Conservation (phyloP, 1,140 invertebrate genomes). For the Pogonomyrmex barbatus region DNA sequence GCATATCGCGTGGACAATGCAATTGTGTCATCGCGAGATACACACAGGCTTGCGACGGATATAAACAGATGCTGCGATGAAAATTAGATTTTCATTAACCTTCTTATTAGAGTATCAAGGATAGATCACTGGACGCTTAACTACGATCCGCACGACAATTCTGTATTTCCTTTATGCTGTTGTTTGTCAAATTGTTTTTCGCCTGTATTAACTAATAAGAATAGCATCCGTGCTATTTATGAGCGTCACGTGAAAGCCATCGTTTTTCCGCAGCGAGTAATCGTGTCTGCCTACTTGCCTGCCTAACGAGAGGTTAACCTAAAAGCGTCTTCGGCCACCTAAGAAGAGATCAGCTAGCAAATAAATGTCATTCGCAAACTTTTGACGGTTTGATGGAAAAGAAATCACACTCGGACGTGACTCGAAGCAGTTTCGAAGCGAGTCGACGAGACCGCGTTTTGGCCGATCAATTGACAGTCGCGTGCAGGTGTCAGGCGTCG, state of each 20-base stretch:
- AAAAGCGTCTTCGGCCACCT: background rate
- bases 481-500: slow-evolving; percentile 20
- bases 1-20: background rate
- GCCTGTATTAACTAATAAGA: too few relatives aligned
- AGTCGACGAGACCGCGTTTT: background rate
- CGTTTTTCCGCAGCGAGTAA: background rate
- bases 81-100: background rate
- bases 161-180: background rate
- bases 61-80: background rate
- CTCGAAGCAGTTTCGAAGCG: background rate
- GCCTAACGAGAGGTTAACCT: slow-evolving; percentile 32
- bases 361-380: background rate
- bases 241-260: background rate
- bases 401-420: background rate
- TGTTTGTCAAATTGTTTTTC: background rate
- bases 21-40: slow-evolving; percentile 6
- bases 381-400: background rate
- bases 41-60: background rate
- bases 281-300: background rate
- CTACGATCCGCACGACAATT: background rate
- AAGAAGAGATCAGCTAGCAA: background rate
- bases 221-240: background rate
- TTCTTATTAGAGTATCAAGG: background rate
- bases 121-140: background rate
- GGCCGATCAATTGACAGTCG: slow-evolving; percentile 47